Evolutionary conservation across 2,888 invertebrate genomes (phyloP), one percentile per base, ranked within the genome.

Genomic region (Diplolepis rosae): DNA sequence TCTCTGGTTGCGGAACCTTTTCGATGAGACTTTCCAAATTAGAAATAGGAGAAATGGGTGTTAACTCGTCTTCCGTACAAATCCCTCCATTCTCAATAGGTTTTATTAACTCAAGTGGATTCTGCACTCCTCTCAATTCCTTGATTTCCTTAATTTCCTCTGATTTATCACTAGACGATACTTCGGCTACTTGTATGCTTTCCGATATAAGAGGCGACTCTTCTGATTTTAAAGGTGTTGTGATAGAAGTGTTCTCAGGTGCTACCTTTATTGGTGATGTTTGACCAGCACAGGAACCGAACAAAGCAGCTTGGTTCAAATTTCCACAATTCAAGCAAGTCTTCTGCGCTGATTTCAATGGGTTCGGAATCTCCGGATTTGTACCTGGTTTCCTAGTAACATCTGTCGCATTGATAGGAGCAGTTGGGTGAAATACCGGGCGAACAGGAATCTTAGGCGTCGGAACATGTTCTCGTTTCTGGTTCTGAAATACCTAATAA

Each of bases 151-250:
- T 65, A 7, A 13, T 48, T 50, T 76, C 69, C 22, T 68, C n/a
- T n/a, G 68, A 65, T 52, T 74, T 75, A 24, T 84, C 82, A 52
- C 84, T 85, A 0, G 87, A 87, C 5, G 85, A 86, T 50, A 87
- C 79, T 65, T 88, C 87, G 0, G 84, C 82, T 2, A 87, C 84
- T 68, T 85, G 86, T 42, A 85, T 84, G 42, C 81, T 82, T 39
- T 84, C 84, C 48, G 42, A 71, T 68, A 15, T 51, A 22, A 50
- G 1, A 18, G 45, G 7, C 1, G 45, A 2, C 32, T 65, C 65
- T 0, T 24, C 13, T n/a, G 30, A 7, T 11, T 30, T 50, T 2
- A 13, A 18, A 28, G 1, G 13, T 27, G 52, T 52, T n/a, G 3
- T 15, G 24, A 1, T 30, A 18, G 45, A 56, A 28, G 48, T 5